phyloP scores from a whole-genome alignment of 2,113 vertebrate genomes.

The Proterorhinus semilunaris region DNA sequence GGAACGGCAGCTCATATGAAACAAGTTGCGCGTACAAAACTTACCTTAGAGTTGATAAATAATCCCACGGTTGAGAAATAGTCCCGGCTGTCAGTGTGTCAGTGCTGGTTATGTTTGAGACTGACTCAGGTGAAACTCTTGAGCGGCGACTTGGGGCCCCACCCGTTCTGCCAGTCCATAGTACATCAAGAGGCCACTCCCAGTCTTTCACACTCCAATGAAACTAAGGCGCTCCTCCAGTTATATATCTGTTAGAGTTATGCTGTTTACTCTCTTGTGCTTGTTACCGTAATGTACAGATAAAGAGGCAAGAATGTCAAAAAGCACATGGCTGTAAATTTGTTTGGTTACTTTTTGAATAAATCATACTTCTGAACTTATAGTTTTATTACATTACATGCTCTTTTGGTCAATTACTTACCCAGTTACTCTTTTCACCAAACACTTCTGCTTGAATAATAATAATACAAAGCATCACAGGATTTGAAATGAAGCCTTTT shows the following conservation, averaged over 20 bases:
- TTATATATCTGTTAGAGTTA: background rate
- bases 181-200: slow-evolving; percentile 46
- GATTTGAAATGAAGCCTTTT: no score
- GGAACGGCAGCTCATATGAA: background rate
- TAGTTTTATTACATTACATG: no score
- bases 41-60: slow-evolving; percentile 47
- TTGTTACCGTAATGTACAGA: background rate
- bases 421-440: no score
- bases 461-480: no score
- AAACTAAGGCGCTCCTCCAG: background rate
- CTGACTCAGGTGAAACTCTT: slow-evolving; percentile 63
- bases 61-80: slow-evolving; percentile 36
- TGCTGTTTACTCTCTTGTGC: background rate
- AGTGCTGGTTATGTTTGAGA: background rate
- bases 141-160: slow-evolving; percentile 50
- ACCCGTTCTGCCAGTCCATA: slow-evolving; percentile 59
- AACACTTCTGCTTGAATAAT: no score
- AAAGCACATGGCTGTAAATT: no score
- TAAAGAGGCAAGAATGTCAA: background rate
- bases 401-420: no score
- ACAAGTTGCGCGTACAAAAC: background rate
- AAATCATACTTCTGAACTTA: background rate
- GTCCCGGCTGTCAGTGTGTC: slow-evolving; percentile 32
- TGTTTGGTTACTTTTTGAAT: background rate
- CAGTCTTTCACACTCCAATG: no score